Percentiles rank a stretch among this genome's conserved stretches.
Evolutionary conservation across 2,888 invertebrate genomes (phyloP).

Genomic region (Thyatira batis): DNA sequence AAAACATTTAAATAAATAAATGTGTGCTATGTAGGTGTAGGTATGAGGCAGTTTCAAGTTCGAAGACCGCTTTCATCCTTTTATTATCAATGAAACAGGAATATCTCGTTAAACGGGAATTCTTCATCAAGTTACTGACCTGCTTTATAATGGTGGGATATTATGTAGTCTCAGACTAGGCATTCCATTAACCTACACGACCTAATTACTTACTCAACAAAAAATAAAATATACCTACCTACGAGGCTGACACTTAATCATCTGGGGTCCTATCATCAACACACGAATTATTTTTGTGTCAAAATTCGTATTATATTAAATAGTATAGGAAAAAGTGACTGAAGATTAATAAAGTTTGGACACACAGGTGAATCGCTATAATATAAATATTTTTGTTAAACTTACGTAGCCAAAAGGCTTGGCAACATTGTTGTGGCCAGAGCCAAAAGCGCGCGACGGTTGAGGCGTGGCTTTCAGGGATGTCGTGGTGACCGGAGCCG

Average conservation of each 20-base stretch:
- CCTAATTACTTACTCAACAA: neutral
- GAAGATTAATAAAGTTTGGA: no score
- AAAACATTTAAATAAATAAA: no score
- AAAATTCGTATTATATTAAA: no score
- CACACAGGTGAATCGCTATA: no score
- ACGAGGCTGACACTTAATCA: no score
- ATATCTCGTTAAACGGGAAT: slow-evolving; percentile 5
- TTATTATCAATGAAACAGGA: slow-evolving; percentile 1
- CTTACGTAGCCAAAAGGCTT: slow-evolving; percentile 88
- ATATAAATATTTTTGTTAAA: no score
- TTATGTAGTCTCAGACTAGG: neutral
- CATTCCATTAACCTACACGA: neutral
- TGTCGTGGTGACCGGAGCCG: slow-evolving; percentile 91
- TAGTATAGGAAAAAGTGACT: no score
- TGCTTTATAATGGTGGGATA: neutral
- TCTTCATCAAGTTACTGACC: neutral
- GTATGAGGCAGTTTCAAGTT: neutral
- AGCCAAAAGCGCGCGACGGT: slow-evolving; percentile 89
- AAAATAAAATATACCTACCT: no score
- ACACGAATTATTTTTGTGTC: no score
- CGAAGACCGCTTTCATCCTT: neutral
- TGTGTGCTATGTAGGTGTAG: neutral
- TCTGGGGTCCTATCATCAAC: no score
- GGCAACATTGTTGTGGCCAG: slow-evolving; percentile 93
- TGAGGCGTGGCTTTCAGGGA: slow-evolving; percentile 89